Percentiles rank a stretch among this genome's conserved stretches.
These are phyloP conservation scores for Clunio marinus DNA, from an alignment of 2,888 invertebrate species.

Conservation along the genomic window DNA sequence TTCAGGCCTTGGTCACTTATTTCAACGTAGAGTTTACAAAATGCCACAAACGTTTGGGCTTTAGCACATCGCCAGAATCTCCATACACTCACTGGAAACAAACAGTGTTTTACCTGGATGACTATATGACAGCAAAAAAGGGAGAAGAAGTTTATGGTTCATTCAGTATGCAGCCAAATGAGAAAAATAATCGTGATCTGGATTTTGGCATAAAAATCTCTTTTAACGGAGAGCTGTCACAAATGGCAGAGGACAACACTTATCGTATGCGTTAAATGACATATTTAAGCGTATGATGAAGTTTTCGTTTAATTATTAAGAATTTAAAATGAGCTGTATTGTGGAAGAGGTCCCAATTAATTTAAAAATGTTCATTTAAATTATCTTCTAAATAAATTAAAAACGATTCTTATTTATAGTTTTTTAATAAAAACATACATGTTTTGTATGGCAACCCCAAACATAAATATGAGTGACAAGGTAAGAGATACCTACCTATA, in stretches of 20 bases:
- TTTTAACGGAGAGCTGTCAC: constrained; percentile 85
- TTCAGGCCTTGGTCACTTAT: constrained; percentile 97
- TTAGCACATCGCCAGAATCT: constrained; percentile 96
- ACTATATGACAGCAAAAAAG: constrained; percentile 93
- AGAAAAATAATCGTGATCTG: constrained; percentile 92
- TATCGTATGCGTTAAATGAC: constrained; percentile 82
- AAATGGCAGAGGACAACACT: constrained; percentile 78
- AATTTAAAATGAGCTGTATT: too few species aligned
- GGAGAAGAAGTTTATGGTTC: constrained; percentile 89
- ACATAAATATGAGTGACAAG: too few species aligned
- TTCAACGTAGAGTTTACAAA: constrained; percentile 99
- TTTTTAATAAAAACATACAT: too few species aligned
- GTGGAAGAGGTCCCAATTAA: too few species aligned
- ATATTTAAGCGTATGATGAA: too few species aligned
- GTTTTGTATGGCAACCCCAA: too few species aligned
- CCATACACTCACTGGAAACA: constrained; percentile 99
- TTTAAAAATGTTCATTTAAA: too few species aligned
- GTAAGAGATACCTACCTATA: too few species aligned
- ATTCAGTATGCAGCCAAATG: constrained; percentile 93
- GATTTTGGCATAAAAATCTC: constrained; percentile 92
- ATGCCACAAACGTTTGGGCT: constrained; percentile 97
- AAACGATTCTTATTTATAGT: too few species aligned
- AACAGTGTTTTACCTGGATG: constrained; percentile 95
- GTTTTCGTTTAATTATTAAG: neutral
- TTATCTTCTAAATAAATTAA: too few species aligned